These are phyloP conservation scores for Stenchaetothrips biformis DNA, from an alignment of 2,888 invertebrate species.

Conservation along the genomic window DNA sequence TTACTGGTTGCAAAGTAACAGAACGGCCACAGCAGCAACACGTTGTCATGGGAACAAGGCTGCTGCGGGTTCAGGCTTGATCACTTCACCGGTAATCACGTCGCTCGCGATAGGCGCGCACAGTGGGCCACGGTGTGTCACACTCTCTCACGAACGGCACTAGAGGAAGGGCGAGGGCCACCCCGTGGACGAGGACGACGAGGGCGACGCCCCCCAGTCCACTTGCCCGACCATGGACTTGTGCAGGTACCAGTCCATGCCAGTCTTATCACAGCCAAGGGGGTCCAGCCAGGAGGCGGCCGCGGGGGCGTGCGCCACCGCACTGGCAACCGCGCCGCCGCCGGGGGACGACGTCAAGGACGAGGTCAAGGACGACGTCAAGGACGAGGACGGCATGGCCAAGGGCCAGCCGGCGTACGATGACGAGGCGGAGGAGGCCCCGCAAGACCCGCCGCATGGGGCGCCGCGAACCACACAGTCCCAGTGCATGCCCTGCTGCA, in stretches of 20 bases:
- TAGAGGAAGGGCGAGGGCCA: background rate
- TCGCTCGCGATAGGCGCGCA: no score
- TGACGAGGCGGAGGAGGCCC: background rate
- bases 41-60: no score
- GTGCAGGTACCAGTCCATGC: slow-evolving; percentile 13
- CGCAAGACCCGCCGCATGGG: background rate
- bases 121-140: no score
- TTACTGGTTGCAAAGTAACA: no score
- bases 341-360: no score
- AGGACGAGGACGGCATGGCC: background rate
- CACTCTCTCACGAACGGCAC: background rate
- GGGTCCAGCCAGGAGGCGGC: slow-evolving; percentile 1
- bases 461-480: slow-evolving; percentile 14
- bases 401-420: background rate
- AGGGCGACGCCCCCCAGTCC: background rate
- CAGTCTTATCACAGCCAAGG: slow-evolving; percentile 18
- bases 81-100: no score
- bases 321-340: no score
- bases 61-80: no score
- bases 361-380: no score
- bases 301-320: background rate
- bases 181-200: background rate
- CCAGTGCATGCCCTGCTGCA: background rate
- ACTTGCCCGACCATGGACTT: background rate
- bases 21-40: no score